Evolutionary conservation across 37 sponge, comb jelly and placozoan species (phyloP).

Genomic region (Axinella damicornis): DNA sequence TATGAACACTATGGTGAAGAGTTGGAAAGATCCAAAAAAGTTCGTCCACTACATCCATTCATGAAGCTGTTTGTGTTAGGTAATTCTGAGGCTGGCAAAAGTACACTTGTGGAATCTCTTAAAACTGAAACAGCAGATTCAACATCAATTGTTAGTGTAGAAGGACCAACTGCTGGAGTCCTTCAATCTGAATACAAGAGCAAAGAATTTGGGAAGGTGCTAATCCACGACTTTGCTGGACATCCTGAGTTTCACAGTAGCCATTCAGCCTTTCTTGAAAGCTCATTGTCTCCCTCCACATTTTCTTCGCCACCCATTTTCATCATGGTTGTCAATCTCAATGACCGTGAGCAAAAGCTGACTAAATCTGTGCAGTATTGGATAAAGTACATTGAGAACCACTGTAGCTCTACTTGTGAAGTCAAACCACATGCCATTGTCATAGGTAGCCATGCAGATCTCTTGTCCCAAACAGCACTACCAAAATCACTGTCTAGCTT

Average conservation of each 20-base stretch:
- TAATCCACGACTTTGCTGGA: conserved; percentile 42
- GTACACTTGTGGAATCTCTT: conserved; percentile 43
- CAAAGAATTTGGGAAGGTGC: conserved; percentile 15
- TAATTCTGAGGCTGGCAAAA: conserved; percentile 37
- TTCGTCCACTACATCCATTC: background rate
- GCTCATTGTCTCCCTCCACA: background rate
- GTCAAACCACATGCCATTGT: conserved; percentile 24
- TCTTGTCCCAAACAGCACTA: background rate
- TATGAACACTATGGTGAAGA: background rate
- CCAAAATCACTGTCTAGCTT: no score
- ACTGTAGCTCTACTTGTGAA: background rate
- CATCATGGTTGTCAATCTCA: conserved; percentile 27
- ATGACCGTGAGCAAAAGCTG: background rate
- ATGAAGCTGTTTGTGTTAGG: conserved; percentile 26
- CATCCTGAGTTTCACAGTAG: conserved; percentile 32
- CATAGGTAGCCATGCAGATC: conserved; percentile 27
- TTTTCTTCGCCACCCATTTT: conserved; percentile 5
- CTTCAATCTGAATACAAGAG: conserved; percentile 1
- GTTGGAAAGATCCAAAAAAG: background rate
- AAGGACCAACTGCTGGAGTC: conserved; percentile 36
- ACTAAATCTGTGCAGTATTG: conserved; percentile 1
- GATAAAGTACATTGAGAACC: conserved; percentile 10
- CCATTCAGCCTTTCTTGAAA: conserved; percentile 33
- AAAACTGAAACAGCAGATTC: background rate
- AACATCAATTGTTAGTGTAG: background rate